phyloP scores from a whole-genome alignment of 1,140 invertebrate species.

The Zaprionus africanus region DNA sequence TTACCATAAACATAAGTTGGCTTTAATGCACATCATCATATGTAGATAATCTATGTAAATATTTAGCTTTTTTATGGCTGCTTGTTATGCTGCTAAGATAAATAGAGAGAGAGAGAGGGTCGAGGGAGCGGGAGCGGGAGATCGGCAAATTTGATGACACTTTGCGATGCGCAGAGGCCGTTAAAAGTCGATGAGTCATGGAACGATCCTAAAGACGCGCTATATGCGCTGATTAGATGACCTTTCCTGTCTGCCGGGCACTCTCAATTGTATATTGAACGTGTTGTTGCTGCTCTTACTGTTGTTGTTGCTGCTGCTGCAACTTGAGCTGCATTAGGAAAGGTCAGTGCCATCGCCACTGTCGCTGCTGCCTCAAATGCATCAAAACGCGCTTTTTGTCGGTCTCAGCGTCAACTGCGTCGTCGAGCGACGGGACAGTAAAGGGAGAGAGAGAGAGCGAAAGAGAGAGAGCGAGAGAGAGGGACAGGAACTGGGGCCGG shows the following conservation, averaged over 20 bases:
- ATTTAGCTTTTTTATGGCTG: slow-evolving; percentile 3
- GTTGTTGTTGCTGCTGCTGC: slow-evolving; percentile 19
- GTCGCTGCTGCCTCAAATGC: slow-evolving; percentile 72
- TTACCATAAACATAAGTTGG: slow-evolving; percentile 11
- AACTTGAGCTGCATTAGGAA: slow-evolving; percentile 79
- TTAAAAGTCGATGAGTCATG: slow-evolving; percentile 17
- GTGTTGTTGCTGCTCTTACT: slow-evolving; percentile 22
- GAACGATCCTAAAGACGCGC: slow-evolving; percentile 21
- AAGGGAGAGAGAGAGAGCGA: neutral
- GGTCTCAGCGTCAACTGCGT: slow-evolving; percentile 48
- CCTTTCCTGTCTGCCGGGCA: slow-evolving; percentile 20
- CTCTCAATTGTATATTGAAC: slow-evolving; percentile 33
- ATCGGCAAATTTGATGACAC: slow-evolving; percentile 14
- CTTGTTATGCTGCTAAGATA: slow-evolving; percentile 14
- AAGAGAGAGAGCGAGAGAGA: neutral
- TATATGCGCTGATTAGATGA: slow-evolving; percentile 27
- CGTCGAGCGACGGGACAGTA: slow-evolving; percentile 29
- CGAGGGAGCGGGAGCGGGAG: neutral
- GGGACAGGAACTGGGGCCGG: slow-evolving; percentile 28
- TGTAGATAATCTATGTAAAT: slow-evolving; percentile 34
- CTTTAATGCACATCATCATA: slow-evolving; percentile 24
- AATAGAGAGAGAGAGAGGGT: neutral
- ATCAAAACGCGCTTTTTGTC: slow-evolving; percentile 79
- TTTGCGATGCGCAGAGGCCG: neutral
- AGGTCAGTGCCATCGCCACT: slow-evolving; percentile 73